phyloP scores from a whole-genome alignment of 2,797 vertebrate genomes.

The Sarcophilus harrisii region DNA sequence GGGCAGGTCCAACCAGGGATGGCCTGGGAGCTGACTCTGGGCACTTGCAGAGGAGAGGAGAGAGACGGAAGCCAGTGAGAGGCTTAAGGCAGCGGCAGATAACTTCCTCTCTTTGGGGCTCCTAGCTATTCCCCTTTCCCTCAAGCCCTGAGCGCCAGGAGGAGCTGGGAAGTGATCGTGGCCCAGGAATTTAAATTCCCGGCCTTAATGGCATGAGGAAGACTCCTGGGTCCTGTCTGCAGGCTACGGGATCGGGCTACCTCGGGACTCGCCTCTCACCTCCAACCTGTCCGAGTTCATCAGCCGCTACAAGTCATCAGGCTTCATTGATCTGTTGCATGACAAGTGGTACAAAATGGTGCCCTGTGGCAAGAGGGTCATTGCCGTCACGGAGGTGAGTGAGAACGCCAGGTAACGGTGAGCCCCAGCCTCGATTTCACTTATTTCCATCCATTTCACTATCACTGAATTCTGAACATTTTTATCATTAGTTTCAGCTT shows the following conservation, averaged over 20 bases:
- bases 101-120: not conserved
- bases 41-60: not conserved
- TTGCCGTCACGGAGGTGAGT: conserved; percentile 90
- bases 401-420: not conserved
- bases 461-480: not conserved
- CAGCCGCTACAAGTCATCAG: conserved; percentile 91
- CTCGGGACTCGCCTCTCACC: conserved; percentile 89
- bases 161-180: not conserved
- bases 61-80: not conserved
- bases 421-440: not conserved
- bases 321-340: conserved; percentile 91
- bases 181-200: not conserved
- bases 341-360: conserved; percentile 95
- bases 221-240: fast-evolving
- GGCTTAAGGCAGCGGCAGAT: not conserved
- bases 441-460: too few species aligned
- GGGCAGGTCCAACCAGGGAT: not conserved
- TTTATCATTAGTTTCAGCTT: not conserved
- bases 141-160: not conserved
- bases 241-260: conserved; percentile 90
- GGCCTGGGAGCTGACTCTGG: not conserved
- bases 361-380: conserved; percentile 90
- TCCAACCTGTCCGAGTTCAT: conserved; percentile 91
- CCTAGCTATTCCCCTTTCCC: not conserved
- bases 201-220: not conserved